Evolutionary conservation across 2,113 vertebrate genomes (phyloP).

Genomic region (Eulemur macaco): DNA sequence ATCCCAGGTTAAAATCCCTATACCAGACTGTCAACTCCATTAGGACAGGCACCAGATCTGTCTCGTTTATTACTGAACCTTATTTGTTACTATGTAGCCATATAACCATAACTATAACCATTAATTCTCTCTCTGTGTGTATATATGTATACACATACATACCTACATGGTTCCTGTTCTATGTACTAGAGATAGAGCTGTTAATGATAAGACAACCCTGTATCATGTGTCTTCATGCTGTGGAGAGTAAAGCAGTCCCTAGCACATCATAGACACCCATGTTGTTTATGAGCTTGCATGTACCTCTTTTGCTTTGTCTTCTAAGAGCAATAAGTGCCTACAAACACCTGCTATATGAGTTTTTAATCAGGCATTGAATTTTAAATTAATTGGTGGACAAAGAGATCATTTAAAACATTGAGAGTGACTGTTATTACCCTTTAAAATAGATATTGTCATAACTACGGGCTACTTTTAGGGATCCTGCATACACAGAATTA

Average conservation of each 20-base stretch:
- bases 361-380: neutral
- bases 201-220: neutral
- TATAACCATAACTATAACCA: neutral
- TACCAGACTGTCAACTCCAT: too few species aligned
- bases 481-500: neutral
- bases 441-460: neutral
- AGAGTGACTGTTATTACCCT: neutral
- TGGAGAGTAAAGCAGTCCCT: neutral
- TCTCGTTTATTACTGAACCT: neutral
- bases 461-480: neutral
- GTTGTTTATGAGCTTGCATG: neutral
- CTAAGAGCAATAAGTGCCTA: neutral
- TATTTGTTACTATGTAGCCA: neutral
- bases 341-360: neutral
- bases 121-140: neutral
- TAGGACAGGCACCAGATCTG: neutral
- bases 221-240: neutral
- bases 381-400: neutral
- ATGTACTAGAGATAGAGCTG: neutral
- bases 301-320: neutral
- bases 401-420: neutral
- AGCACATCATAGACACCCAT: neutral
- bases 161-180: neutral
- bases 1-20: neutral
- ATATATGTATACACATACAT: rapidly evolving